phyloP scores from a whole-genome alignment of 2,888 invertebrate species.

The Watsonalla cultraria region DNA sequence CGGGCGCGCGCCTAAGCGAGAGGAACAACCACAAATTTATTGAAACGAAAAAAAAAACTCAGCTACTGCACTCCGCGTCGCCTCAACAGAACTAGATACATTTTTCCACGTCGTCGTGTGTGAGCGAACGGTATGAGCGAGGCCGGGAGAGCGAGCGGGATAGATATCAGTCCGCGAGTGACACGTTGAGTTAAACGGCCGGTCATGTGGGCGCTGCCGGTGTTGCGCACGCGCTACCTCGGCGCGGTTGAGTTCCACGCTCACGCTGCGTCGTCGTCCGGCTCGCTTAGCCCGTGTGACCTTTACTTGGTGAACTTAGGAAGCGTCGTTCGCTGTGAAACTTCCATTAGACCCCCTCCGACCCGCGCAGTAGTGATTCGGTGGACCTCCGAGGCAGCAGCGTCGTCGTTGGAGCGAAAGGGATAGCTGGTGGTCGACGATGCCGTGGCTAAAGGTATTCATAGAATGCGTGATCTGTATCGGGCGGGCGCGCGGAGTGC shows the following conservation, averaged over 20 bases:
- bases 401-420: constrained; percentile 62
- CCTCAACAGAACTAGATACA: constrained; percentile 77
- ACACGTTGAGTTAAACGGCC: constrained; percentile 63
- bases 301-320: constrained; percentile 78
- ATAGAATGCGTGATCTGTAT: constrained; percentile 79
- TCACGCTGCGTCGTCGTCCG: constrained; percentile 69
- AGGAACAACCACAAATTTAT: constrained; percentile 77
- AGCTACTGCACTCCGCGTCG: constrained; percentile 77
- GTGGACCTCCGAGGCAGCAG: constrained; percentile 53
- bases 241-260: constrained; percentile 69
- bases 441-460: constrained; percentile 73
- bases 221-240: constrained; percentile 76
- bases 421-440: constrained; percentile 64
- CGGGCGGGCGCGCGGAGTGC: constrained; percentile 63
- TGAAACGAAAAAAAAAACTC: constrained; percentile 73
- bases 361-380: constrained; percentile 53
- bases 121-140: constrained; percentile 35
- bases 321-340: constrained; percentile 74
- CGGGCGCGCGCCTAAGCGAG: constrained; percentile 73
- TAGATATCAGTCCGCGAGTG: constrained; percentile 35
- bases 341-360: constrained; percentile 71
- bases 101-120: constrained; percentile 70
- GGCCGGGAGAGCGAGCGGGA: constrained; percentile 46
- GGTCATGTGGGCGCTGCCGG: constrained; percentile 77
- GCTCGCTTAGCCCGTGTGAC: constrained; percentile 74